These are phyloP conservation scores for Lochmaea capreae DNA, from an alignment of 2,888 invertebrate species.

Conservation along the genomic window DNA sequence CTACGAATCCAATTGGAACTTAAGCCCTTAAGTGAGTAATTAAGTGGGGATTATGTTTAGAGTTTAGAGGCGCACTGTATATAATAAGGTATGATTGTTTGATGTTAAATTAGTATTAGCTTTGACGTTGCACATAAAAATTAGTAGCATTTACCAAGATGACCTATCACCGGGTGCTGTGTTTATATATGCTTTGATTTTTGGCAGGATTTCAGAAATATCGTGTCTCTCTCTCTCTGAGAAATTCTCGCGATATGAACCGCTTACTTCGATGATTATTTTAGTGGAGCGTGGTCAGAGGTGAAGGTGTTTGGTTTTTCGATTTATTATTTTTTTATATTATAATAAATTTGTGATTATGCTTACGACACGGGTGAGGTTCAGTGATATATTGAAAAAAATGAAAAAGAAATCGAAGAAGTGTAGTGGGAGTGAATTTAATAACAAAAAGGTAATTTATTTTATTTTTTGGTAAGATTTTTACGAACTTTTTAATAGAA, in stretches of 20 bases:
- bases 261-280: conserved; percentile 19
- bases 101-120: conserved; percentile 20
- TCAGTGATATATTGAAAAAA: conserved; percentile 32
- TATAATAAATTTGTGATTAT: conserved; percentile 18
- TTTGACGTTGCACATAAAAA: conserved; percentile 17
- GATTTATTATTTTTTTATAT: conserved; percentile 10
- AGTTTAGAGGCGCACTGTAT: conserved; percentile 15
- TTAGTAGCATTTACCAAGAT: neutral
- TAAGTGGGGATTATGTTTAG: neutral
- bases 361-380: conserved; percentile 22
- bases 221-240: neutral
- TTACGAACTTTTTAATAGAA: conserved; percentile 38
- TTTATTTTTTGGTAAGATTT: neutral
- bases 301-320: conserved; percentile 19
- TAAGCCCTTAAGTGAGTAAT: neutral
- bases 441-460: conserved; percentile 27
- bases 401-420: conserved; percentile 33
- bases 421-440: conserved; percentile 23
- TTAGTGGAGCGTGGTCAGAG: conserved; percentile 27
- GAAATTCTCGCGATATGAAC: conserved; percentile 16
- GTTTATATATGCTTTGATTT: conserved; percentile 10
- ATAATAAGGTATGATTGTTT: conserved; percentile 12
- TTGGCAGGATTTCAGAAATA: conserved; percentile 30
- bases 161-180: conserved; percentile 10
- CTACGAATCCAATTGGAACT: too few relatives aligned